Conservation (phyloP, 2,888 invertebrate species). For the Lottia gigantea region DNA sequence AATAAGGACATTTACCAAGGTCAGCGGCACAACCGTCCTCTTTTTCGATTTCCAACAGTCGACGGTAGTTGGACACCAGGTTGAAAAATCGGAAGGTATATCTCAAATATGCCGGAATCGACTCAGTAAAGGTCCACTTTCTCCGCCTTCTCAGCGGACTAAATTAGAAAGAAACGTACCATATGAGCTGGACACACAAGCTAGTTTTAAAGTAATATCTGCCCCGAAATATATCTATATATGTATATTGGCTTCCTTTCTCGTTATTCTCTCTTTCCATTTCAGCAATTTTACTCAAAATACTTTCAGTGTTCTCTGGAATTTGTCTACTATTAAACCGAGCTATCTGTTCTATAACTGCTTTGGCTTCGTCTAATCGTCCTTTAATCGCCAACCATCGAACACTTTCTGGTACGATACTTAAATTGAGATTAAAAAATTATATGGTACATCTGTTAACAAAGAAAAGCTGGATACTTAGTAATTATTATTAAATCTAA, state of each 20-base stretch:
- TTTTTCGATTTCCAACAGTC: no score
- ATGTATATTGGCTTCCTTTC: slow-evolving; percentile 10
- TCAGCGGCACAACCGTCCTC: no score
- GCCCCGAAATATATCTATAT: slow-evolving; percentile 14
- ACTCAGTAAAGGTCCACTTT: no score
- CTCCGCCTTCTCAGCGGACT: no score
- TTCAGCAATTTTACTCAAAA: slow-evolving; percentile 19
- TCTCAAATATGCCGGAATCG: no score
- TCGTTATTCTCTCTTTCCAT: not conserved
- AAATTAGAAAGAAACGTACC: no score
- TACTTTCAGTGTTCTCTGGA: slow-evolving; percentile 27
- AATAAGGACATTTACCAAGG: no score
- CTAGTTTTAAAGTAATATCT: not conserved
- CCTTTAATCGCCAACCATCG: slow-evolving; percentile 40
- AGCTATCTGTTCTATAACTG: slow-evolving; percentile 27
- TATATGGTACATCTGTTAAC: no score
- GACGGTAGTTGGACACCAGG: no score
- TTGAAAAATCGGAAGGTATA: no score
- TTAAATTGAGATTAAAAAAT: slow-evolving; percentile 20
- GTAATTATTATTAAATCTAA: no score
- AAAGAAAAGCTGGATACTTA: no score
- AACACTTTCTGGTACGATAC: slow-evolving; percentile 42
- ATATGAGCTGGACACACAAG: not conserved
- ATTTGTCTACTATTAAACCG: slow-evolving; percentile 32
- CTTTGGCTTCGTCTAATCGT: slow-evolving; percentile 31